Evolutionary conservation across 2,113 vertebrate genomes (phyloP), one percentile per base, ranked within the genome.

Genomic region (human (Homo sapiens)): DNA sequence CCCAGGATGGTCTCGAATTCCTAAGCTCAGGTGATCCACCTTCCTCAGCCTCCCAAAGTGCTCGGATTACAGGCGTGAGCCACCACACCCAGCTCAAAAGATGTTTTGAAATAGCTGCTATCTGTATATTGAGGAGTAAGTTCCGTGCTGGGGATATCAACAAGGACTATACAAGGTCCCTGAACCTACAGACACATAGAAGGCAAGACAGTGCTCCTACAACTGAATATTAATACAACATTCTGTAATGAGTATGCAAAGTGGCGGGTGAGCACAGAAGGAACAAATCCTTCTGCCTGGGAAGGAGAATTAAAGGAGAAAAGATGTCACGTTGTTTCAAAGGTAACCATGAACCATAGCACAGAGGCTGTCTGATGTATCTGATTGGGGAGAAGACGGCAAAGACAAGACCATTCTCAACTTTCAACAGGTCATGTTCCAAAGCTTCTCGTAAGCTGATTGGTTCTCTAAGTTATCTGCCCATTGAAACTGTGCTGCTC

Each of bases 321-420:
- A 57, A 18, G 17, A 64, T 22, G 3, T 75, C 40, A 38, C 43
- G 13, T 11, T 27, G 32, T 73, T 86, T 82, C 38, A 88, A 86
- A 92, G 25, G n/a, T 82, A 90, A 52, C 70, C 80, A 57, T 23
- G 35, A 93, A 30, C 12, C 84, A 70, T 8, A n/a, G 79, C 20
- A n/a, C 66, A 55, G 30, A 61, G 20, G 12, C 27, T n/a, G 64
- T 72, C 48, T n/a, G 30, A 5, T 16, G 9, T 7, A n/a, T 55
- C 38, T 10, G 43, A 72, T 1, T 18, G 16, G 32, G 20, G 25
- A 3, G 1, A 5, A 3, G 35, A 16, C 2, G 25, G 7, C 0
- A 10, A 30, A 5, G n/a, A 6, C 78, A 30, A 55, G 40, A 25
- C 23, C 32, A 52, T 30, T 27, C 13, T 61, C 55, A 32, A 3